Evolutionary conservation across 2,113 vertebrate genomes (phyloP).

Genomic region (Siphamia tubifer): DNA sequence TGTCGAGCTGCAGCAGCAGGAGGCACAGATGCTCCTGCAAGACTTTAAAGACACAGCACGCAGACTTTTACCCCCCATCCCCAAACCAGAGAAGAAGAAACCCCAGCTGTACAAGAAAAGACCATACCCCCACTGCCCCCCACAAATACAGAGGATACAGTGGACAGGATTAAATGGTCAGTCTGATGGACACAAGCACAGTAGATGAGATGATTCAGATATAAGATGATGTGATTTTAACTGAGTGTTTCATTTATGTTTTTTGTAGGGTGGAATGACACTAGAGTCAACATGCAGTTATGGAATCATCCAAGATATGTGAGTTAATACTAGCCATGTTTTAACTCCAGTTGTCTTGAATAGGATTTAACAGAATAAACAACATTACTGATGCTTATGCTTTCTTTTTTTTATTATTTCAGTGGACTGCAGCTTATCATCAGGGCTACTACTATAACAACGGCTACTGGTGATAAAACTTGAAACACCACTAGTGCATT

Average conservation of each 20-base stretch:
- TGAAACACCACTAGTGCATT: not conserved
- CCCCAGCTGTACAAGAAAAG: slow-evolving; percentile 68
- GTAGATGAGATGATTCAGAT: not conserved
- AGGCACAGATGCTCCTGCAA: slow-evolving; percentile 81
- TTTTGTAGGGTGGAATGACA: slow-evolving; percentile 39
- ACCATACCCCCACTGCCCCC: not conserved
- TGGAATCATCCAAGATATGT: slow-evolving; percentile 68
- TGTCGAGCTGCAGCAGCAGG: slow-evolving; percentile 80
- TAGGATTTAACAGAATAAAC: not conserved
- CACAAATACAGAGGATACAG: slow-evolving; percentile 13
- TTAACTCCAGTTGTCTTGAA: not conserved
- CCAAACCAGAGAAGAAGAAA: slow-evolving; percentile 78
- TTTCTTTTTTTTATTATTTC: slow-evolving; percentile 39
- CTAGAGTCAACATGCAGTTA: slow-evolving; percentile 14
- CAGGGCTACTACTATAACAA: slow-evolving; percentile 76
- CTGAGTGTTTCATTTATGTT: not conserved
- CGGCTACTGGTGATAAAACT: slow-evolving; percentile 76
- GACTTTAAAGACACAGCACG: slow-evolving; percentile 84
- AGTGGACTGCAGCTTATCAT: slow-evolving; percentile 83
- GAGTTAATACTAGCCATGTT: slow-evolving; percentile 34
- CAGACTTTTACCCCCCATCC: slow-evolving; percentile 81
- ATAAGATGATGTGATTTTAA: not conserved
- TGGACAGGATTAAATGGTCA: slow-evolving; percentile 60
- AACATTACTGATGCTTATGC: not conserved
- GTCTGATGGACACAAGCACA: slow-evolving; percentile 30